Conservation (phyloP, 2,888 invertebrate species). For the Drosophila formosana region DNA sequence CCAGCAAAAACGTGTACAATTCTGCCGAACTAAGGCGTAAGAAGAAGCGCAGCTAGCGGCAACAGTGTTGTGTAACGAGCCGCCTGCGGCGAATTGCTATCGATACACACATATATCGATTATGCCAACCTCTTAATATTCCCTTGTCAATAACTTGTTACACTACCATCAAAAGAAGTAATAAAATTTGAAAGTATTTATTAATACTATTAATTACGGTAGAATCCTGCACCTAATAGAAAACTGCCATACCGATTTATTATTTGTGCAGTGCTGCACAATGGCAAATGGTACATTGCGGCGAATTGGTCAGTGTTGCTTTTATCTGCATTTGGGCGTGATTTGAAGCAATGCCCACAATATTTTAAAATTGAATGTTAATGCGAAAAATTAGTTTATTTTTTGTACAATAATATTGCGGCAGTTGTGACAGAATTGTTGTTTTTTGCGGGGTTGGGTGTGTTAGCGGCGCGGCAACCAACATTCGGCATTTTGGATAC, state of each 20-base stretch:
- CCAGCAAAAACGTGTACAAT: constrained; percentile 81
- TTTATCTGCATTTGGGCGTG: constrained; percentile 13
- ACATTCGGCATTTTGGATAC: background rate
- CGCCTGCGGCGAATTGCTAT: constrained; percentile 30
- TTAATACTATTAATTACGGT: too few species aligned
- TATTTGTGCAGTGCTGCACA: constrained; percentile 35
- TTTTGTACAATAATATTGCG: background rate
- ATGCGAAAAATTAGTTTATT: background rate
- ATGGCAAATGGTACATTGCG: background rate
- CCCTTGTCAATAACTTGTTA: too few species aligned
- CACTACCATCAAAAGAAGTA: too few species aligned
- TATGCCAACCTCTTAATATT: too few species aligned
- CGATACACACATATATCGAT: constrained; percentile 25
- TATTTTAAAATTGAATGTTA: background rate
- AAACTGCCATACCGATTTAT: constrained; percentile 11
- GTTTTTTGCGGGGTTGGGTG: constrained; percentile 24
- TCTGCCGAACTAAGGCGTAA: constrained; percentile 52
- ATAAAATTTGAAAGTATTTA: too few species aligned
- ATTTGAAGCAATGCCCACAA: background rate
- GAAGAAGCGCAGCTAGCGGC: constrained; percentile 55
- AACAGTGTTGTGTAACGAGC: constrained; percentile 43
- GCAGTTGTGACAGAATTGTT: background rate
- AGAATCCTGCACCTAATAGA: background rate
- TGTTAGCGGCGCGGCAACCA: constrained; percentile 27
- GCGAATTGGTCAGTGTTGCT: constrained; percentile 64